Evolutionary conservation across 1,140 invertebrate species (phyloP), one percentile per base, ranked within the genome.

Genomic region (Danaus melanippus): DNA sequence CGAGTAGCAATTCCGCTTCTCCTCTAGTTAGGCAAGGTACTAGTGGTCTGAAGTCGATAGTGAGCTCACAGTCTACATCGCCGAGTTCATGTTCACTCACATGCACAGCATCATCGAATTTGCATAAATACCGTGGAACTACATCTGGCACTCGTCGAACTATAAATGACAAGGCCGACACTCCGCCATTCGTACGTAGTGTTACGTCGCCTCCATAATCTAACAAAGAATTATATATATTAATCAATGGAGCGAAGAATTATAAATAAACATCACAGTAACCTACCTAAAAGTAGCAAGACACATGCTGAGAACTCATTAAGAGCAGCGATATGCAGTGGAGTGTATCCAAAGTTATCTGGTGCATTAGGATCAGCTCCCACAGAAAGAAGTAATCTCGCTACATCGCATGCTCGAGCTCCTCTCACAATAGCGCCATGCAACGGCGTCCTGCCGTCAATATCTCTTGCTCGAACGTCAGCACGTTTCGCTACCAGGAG

Each of bases 141-240:
- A 94, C 92, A 58, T 95, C 93, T 0, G 94, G 94, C 0, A 93
- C 95, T 60, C 93, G 88, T 10, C 94, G 89, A 9, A 94, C 91
- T 39, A 96, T 94, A 53, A 95, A 94, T 40, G 92, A 93, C 10
- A 96, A 69, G 0, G 92, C 94, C 1, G 93, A 93, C 1, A 94
- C 89, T 9, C 93, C 92, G 1, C 94, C 94, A 61, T 94, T 94
- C 0, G 94, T 96, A 50, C 91, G 87, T 0, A 92, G 88, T 5
- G 94, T 96, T 0, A 97, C 91, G 70, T 96, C 93, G 0, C 93
- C 96, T 0, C 94, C 95, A 71, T 92, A 73, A 86, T 91, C 90
- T 90, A 60, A 62, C 69, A 66, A 11, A 53, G 50, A 15, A 54
- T 11, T 12, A 42, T 32, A 42, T 32, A 32, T 32, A 32, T 32